Evolutionary conservation across 2,888 invertebrate species (phyloP).

Genomic region (Atrina japonica): DNA sequence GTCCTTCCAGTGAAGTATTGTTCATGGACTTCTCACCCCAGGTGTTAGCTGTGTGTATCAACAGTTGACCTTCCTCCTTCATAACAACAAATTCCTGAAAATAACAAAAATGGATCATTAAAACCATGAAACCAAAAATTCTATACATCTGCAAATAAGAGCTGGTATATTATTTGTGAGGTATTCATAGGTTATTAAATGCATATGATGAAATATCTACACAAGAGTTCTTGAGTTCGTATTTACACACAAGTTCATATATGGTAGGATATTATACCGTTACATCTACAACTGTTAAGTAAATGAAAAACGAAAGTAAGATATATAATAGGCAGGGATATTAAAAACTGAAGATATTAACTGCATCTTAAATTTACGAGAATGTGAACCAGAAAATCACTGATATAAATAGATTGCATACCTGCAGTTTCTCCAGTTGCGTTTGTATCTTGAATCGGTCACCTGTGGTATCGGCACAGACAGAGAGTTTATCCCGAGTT

Average conservation of each 20-base stretch:
- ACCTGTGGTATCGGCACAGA: conserved; percentile 89
- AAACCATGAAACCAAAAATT: not conserved
- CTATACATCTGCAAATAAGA: not conserved
- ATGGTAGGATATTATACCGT: too few relatives aligned
- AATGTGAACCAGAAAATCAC: too few relatives aligned
- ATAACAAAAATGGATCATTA: not conserved
- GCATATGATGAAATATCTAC: not conserved
- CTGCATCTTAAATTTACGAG: too few relatives aligned
- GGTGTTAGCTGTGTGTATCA: conserved; percentile 93
- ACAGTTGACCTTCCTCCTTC: conserved; percentile 95
- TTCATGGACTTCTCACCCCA: conserved; percentile 94
- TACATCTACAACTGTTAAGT: too few relatives aligned
- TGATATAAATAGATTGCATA: too few relatives aligned
- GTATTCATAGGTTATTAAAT: not conserved
- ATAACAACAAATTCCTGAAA: conserved; percentile 90
- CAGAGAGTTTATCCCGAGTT: conserved; percentile 90
- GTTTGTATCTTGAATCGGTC: conserved; percentile 75
- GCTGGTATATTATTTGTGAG: too few relatives aligned
- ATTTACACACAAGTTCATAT: too few relatives aligned
- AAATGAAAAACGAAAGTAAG: too few relatives aligned
- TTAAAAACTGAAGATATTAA: too few relatives aligned
- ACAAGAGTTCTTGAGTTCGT: too few relatives aligned
- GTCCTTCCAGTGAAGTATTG: conserved; percentile 94
- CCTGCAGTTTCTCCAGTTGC: conserved; percentile 76
- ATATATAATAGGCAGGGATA: too few relatives aligned